phyloP scores from a whole-genome alignment of 2,797 vertebrate species.

The Pipistrellus nathusii region DNA sequence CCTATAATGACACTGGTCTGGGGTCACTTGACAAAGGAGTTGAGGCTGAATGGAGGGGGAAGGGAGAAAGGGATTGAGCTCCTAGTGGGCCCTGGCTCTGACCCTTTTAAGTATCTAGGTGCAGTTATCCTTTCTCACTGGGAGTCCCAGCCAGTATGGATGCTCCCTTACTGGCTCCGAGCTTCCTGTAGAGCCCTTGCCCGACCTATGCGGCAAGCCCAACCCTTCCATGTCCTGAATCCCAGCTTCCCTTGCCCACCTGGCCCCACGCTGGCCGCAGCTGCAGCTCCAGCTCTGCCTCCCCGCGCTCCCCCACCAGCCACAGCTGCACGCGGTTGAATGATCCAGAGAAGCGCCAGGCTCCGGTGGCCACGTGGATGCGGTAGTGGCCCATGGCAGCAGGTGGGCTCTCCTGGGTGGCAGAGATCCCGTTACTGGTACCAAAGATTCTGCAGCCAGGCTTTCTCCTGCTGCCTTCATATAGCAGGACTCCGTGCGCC shows the following conservation, averaged over 20 bases:
- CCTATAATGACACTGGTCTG: background rate
- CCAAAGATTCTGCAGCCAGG: background rate
- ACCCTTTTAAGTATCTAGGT: background rate
- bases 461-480: background rate
- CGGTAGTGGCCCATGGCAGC: constrained; percentile 88
- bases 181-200: background rate
- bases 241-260: constrained; percentile 79
- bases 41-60: background rate
- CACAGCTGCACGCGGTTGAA: constrained; percentile 90
- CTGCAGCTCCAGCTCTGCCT: constrained; percentile 88
- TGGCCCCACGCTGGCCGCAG: constrained; percentile 90
- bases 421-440: background rate
- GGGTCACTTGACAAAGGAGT: background rate
- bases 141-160: background rate
- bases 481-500: background rate
- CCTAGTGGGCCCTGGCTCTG: background rate
- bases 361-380: constrained; percentile 90
- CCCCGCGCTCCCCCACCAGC: constrained; percentile 88
- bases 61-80: background rate
- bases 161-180: fast-evolving
- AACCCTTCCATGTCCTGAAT: fast-evolving
- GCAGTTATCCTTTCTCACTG: background rate
- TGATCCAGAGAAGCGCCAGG: constrained; percentile 89
- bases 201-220: no score
- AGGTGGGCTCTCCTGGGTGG: background rate